phyloP scores from a whole-genome alignment of 2,113 vertebrate genomes.

The Ophiodon elongatus region DNA sequence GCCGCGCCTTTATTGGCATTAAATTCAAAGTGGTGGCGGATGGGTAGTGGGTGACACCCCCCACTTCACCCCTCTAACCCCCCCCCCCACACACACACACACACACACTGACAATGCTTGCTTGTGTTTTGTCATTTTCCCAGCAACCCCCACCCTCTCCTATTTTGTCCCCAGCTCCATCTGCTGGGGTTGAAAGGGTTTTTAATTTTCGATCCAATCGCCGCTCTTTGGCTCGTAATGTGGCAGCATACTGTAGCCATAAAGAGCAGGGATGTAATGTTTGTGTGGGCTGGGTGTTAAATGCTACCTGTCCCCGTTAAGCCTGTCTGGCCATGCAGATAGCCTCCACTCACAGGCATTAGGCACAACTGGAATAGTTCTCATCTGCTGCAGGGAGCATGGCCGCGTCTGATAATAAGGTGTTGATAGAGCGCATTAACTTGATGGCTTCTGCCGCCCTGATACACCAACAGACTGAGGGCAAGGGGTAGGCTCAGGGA shows the following conservation, averaged over 20 bases:
- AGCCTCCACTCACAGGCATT: conserved; percentile 66
- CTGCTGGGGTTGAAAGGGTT: conserved; percentile 68
- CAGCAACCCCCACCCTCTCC: conserved; percentile 4
- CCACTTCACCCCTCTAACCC: neutral
- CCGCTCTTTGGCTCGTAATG: conserved; percentile 52
- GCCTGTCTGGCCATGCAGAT: conserved; percentile 75
- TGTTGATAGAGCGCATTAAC: conserved; percentile 81
- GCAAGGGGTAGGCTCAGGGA: conserved; percentile 51
- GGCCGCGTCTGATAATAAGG: conserved; percentile 75
- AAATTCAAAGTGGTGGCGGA: conserved; percentile 37
- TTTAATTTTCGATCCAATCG: conserved; percentile 72
- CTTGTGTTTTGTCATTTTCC: conserved; percentile 40
- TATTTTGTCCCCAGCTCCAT: conserved; percentile 42
- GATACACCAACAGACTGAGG: conserved; percentile 74
- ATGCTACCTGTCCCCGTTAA: conserved; percentile 78
- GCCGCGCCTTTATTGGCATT: conserved; percentile 52
- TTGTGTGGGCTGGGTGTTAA: conserved; percentile 68
- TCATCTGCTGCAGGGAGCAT: conserved; percentile 71
- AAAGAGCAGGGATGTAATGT: conserved; percentile 65
- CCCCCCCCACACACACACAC: neutral
- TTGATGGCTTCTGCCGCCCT: conserved; percentile 64
- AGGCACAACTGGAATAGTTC: conserved; percentile 66
- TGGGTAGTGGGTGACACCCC: neutral
- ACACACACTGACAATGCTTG: conserved; percentile 14
- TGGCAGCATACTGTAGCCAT: conserved; percentile 52